These are phyloP conservation scores for Conops quadrifasciatus DNA, from an alignment of 2,888 invertebrate species.

Conservation along the genomic window DNA sequence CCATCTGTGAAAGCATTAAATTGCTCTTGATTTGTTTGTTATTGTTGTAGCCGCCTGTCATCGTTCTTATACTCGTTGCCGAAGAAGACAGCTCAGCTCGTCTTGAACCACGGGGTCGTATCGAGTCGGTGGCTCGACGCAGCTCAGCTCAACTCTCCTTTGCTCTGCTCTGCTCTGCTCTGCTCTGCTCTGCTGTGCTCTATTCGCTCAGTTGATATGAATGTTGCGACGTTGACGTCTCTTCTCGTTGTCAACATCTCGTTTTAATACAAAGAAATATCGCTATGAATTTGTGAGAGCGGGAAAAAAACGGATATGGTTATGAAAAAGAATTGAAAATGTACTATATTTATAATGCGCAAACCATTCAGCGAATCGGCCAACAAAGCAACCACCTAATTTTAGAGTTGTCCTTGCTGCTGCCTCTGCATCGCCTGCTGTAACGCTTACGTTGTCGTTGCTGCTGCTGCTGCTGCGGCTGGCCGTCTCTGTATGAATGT, in stretches of 20 bases:
- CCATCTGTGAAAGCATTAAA: constrained; percentile 42
- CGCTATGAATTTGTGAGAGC: constrained; percentile 30
- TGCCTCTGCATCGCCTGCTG: not conserved
- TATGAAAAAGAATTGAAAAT: constrained; percentile 30
- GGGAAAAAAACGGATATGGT: constrained; percentile 5
- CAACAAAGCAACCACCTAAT: constrained; percentile 25
- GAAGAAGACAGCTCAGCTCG: too few relatives aligned
- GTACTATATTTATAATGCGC: constrained; percentile 21
- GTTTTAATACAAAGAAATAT: constrained; percentile 39
- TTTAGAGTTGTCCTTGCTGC: not conserved
- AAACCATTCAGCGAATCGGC: constrained; percentile 34
- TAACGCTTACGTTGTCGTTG: constrained; percentile 17
- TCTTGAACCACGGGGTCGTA: too few relatives aligned
- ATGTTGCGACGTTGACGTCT: constrained; percentile 43
- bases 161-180: too few relatives aligned
- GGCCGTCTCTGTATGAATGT: too few relatives aligned
- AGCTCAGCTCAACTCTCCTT: too few relatives aligned
- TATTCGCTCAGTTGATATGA: not conserved
- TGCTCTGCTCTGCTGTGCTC: not conserved
- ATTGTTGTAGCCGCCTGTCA: constrained; percentile 28
- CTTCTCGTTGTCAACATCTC: constrained; percentile 37
- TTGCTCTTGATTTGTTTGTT: constrained; percentile 35
- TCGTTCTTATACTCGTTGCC: constrained; percentile 33
- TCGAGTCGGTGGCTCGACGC: too few relatives aligned
- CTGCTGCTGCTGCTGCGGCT: constrained; percentile 8